These are phyloP conservation scores for Varanus komodoensis DNA, from an alignment of 2,113 vertebrate species.

Conservation along the genomic window DNA sequence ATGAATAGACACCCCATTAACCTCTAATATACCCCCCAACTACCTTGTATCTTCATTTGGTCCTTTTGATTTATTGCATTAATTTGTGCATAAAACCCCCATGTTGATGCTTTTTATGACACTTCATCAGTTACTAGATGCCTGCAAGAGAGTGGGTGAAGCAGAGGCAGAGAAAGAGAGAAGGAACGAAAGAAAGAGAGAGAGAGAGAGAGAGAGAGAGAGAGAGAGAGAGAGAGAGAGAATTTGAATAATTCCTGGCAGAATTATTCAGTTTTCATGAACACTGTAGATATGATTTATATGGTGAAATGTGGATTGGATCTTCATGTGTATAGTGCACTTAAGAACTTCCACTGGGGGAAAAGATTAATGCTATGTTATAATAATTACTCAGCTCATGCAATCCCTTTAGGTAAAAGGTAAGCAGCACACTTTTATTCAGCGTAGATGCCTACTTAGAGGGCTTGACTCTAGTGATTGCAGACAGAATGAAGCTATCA, in stretches of 20 bases:
- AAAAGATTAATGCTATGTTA: constrained; percentile 11
- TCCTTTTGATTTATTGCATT: background rate
- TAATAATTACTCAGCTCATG: constrained; percentile 7
- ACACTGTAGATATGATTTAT: constrained; percentile 19
- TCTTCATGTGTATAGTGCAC: background rate
- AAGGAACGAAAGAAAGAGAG: no score
- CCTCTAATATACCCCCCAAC: background rate
- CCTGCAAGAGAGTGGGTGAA: background rate
- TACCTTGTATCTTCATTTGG: background rate
- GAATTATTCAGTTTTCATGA: constrained; percentile 30
- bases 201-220: no score
- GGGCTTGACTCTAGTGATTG: background rate
- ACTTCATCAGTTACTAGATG: background rate
- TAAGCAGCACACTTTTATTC: constrained; percentile 1
- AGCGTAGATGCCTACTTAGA: background rate
- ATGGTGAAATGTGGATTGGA: constrained; percentile 7
- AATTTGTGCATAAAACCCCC: background rate
- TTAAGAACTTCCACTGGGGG: constrained; percentile 6
- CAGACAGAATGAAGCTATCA: background rate
- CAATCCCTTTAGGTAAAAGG: background rate
- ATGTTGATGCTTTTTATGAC: background rate
- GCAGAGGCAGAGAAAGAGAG: background rate
- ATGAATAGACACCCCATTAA: background rate
- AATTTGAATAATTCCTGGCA: background rate
- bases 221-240: background rate